These are phyloP conservation scores for Cyanoderma ruficeps DNA, from an alignment of 2,113 vertebrate species.

Conservation along the genomic window DNA sequence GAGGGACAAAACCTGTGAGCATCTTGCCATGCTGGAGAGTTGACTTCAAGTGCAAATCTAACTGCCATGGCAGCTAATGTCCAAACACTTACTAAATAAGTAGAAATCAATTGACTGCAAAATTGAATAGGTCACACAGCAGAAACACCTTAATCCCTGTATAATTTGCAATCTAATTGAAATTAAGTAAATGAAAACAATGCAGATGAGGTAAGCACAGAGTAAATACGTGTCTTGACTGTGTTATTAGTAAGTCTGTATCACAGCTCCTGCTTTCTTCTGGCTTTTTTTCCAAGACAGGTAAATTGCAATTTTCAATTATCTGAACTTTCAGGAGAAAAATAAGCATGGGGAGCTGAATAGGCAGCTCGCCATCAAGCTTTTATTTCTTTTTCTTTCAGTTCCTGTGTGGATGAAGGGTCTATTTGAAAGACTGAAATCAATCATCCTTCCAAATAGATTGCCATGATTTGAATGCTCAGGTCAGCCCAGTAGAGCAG, in stretches of 20 bases:
- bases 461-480: not conserved
- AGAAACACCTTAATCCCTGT: slow-evolving; percentile 59
- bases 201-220: slow-evolving; percentile 52
- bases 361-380: not conserved
- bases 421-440: not conserved
- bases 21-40: not conserved
- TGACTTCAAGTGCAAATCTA: not conserved
- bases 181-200: slow-evolving; percentile 68
- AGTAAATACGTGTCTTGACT: slow-evolving; percentile 3
- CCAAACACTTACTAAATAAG: slow-evolving; percentile 48
- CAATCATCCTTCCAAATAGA: not conserved
- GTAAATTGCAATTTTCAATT: slow-evolving; percentile 39
- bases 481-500: not conserved
- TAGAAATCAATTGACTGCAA: slow-evolving; percentile 65
- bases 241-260: not conserved
- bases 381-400: not conserved
- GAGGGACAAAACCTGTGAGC: not conserved
- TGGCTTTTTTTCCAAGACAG: not conserved
- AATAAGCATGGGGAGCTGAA: not conserved
- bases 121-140: slow-evolving; percentile 53
- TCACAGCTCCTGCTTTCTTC: not conserved
- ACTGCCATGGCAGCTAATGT: slow-evolving; percentile 2
- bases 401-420: not conserved
- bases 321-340: not conserved
- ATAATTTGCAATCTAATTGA: slow-evolving; percentile 64